phyloP scores from a whole-genome alignment of 1,140 invertebrate species.

The Lethocerus indicus region DNA sequence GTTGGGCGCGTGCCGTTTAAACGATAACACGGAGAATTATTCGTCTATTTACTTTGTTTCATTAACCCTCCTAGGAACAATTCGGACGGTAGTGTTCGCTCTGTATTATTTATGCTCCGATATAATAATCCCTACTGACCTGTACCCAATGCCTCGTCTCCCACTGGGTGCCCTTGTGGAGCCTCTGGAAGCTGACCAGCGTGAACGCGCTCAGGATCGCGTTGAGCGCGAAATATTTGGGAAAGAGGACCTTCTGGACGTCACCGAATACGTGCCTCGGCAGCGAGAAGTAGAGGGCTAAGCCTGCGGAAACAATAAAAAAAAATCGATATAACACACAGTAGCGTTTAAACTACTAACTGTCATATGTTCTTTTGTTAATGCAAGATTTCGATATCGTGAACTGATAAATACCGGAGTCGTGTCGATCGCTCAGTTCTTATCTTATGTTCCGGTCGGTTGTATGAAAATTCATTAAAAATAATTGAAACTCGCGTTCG shows the following conservation, averaged over 20 bases:
- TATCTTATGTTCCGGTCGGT: too few species aligned
- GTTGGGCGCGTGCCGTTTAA: background rate
- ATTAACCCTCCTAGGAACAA: too few species aligned
- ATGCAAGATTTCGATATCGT: too few species aligned
- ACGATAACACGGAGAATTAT: too few species aligned
- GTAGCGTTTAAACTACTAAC: slow-evolving; percentile 7
- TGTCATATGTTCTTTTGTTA: too few species aligned
- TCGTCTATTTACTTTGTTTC: too few species aligned
- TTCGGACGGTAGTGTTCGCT: background rate
- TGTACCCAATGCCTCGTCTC: slow-evolving; percentile 26
- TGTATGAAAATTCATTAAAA: too few species aligned
- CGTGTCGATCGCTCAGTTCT: too few species aligned
- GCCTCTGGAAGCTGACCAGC: slow-evolving; percentile 44
- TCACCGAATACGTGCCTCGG: slow-evolving; percentile 65
- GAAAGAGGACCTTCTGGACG: slow-evolving; percentile 70
- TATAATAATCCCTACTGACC: slow-evolving; percentile 21
- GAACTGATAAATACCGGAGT: too few species aligned
- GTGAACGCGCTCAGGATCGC: slow-evolving; percentile 51
- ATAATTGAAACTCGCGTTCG: too few species aligned
- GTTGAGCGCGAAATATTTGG: slow-evolving; percentile 65
- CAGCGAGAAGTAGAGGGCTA: slow-evolving; percentile 64
- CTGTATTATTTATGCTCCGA: background rate
- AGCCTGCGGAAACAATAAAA: slow-evolving; percentile 34
- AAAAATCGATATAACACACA: background rate
- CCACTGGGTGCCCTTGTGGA: slow-evolving; percentile 25